Evolutionary conservation across 2,888 invertebrate genomes (phyloP), one percentile per base, ranked within the genome.

Genomic region (Drosophila emarginata): DNA sequence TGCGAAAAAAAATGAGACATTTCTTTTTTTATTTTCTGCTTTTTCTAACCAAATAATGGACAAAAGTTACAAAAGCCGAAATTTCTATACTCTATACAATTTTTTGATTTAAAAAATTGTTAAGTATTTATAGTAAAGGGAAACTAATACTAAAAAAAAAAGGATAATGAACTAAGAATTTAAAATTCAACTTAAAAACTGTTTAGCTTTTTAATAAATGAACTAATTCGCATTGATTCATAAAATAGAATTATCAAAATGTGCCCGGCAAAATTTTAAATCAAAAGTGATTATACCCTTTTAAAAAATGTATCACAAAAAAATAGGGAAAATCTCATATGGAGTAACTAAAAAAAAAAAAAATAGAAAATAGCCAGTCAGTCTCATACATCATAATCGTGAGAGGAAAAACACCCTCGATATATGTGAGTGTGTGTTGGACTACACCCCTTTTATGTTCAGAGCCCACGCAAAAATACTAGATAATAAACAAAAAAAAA

Each of bases 371-470:
- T 6, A 66, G 4, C 32, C 66, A 67, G 60, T 66, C 67, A 73
- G 85, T 88, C 87, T 88, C 87, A 87, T 87, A 81, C 77, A 87
- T 87, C 88, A 87, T 89, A 83, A 88, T 89, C 81, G 80, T 75
- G 40, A 4, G 39, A 59, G 14, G 54, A 72, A 26, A 57, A 36
- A 56, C 56, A 36, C 56, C 32, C 56, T 37, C n/a, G 21, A 36
- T 56, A 18, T 21, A 12, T 36, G 36, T 37, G 32, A 15, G 53
- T 64, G 72, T 60, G 45, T 14, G 11, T n/a, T n/a, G 72, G 36
- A 65, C 56, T 72, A 23, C 50, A 57, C 66, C 53, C 26, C 60
- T 62, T 4, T 69, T 64, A 51, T 61, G 62, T 64, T 53, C 40
- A 18, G 32, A 26, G 66, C 78, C 78, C 86, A 77, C 78, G 67